Evolutionary conservation across 2,113 vertebrate species (phyloP).

Genomic region (Ptyas mucosa): DNA sequence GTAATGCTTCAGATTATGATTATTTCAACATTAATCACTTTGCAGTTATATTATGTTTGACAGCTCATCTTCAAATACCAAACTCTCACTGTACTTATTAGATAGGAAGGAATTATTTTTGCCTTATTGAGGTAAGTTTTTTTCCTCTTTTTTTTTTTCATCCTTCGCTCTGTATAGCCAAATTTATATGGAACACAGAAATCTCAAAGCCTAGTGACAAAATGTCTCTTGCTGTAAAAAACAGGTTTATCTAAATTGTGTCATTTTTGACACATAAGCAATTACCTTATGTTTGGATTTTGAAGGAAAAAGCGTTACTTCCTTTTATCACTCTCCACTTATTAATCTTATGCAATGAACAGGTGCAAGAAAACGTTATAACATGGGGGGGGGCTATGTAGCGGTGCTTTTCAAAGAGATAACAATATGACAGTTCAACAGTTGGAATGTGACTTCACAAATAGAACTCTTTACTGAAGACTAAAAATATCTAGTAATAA

Average conservation of each 20-base stretch:
- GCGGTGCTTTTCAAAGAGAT: background rate
- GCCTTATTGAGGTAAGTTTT: background rate
- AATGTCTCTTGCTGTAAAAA: background rate
- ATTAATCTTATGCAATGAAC: background rate
- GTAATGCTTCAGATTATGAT: background rate
- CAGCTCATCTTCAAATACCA: slow-evolving; percentile 13
- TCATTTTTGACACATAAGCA: slow-evolving; percentile 19
- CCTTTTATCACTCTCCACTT: background rate
- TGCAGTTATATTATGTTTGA: slow-evolving; percentile 9
- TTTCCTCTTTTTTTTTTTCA: background rate
- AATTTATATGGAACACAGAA: slow-evolving; percentile 7
- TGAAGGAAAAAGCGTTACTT: background rate
- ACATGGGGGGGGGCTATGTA: background rate
- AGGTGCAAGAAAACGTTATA: background rate
- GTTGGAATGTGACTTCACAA: background rate
- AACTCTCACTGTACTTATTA: background rate
- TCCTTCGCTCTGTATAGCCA: background rate
- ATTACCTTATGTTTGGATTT: slow-evolving; percentile 2
- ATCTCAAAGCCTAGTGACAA: slow-evolving; percentile 4
- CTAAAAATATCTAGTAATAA: background rate
- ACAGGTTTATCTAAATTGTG: background rate
- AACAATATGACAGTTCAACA: background rate
- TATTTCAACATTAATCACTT: slow-evolving; percentile 17
- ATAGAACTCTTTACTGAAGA: background rate
- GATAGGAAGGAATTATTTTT: slow-evolving; percentile 18